These are phyloP conservation scores for Remorina albescens DNA, from an alignment of 2,797 vertebrate species.

Conservation along the genomic window DNA sequence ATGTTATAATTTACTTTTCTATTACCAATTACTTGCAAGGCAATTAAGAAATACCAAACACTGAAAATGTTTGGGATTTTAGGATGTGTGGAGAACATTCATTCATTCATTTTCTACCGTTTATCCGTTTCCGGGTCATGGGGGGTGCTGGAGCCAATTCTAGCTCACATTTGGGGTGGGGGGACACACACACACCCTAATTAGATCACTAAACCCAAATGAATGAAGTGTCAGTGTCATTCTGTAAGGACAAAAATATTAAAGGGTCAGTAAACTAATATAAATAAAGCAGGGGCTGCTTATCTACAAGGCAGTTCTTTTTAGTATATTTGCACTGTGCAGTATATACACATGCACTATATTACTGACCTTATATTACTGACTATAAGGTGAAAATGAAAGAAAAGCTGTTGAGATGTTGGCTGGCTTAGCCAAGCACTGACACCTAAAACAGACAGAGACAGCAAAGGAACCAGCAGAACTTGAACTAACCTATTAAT, in stretches of 20 bases:
- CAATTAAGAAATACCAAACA: slow-evolving; percentile 16
- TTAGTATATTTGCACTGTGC: background rate
- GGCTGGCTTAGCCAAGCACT: background rate
- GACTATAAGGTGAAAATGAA: background rate
- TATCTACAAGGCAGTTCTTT: background rate
- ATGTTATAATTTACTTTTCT: slow-evolving; percentile 1
- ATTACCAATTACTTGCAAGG: slow-evolving; percentile 4
- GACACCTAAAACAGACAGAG: background rate
- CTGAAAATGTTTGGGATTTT: slow-evolving; percentile 15
- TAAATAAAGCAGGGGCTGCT: background rate
- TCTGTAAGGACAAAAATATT: background rate
- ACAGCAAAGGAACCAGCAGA: background rate
- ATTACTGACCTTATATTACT: too few species aligned
- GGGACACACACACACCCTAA: too few species aligned
- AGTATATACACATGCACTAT: background rate
- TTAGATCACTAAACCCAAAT: slow-evolving; percentile 14
- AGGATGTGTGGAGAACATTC: slow-evolving; percentile 9
- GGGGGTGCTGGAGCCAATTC: too few species aligned
- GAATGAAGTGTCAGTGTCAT: slow-evolving; percentile 16
- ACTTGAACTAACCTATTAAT: background rate
- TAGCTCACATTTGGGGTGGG: too few species aligned
- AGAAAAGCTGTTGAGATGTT: background rate
- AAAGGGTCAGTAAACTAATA: slow-evolving; percentile 11
- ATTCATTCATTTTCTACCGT: too few species aligned
- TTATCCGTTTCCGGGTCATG: too few species aligned